phyloP scores from a whole-genome alignment of 2,797 vertebrate species.

The Rachycentron canadum region DNA sequence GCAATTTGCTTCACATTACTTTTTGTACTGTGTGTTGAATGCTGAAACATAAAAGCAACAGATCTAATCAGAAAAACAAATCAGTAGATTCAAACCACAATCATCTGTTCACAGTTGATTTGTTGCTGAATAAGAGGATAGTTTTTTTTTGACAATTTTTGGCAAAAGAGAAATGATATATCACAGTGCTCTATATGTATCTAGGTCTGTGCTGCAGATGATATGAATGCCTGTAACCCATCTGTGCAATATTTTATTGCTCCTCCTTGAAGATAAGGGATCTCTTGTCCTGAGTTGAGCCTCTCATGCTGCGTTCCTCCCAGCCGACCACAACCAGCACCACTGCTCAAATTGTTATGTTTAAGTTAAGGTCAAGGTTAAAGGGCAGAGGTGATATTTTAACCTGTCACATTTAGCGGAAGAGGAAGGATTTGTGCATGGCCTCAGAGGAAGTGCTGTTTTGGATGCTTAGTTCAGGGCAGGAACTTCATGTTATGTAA shows the following conservation, averaged over 20 bases:
- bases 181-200: neutral
- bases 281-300: neutral
- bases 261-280: constrained; percentile 1
- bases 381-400: constrained; percentile 31
- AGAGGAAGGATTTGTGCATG: constrained; percentile 24
- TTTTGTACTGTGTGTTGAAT: neutral
- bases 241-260: constrained; percentile 10
- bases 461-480: constrained; percentile 10
- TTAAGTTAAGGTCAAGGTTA: constrained; percentile 11
- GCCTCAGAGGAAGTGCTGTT: constrained; percentile 38
- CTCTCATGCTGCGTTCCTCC: constrained; percentile 2
- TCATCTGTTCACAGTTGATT: neutral
- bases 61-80: neutral
- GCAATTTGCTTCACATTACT: constrained; percentile 3
- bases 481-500: constrained; percentile 6
- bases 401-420: constrained; percentile 6
- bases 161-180: neutral
- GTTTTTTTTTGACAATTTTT: neutral
- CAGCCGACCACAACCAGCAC: neutral
- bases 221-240: neutral
- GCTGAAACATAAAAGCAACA: neutral
- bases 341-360: neutral
- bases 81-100: neutral
- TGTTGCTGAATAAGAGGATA: neutral
- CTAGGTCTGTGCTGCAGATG: constrained; percentile 6